These are phyloP conservation scores for Ptiloglossa arizonensis DNA, from an alignment of 1,140 invertebrate species.

Conservation along the genomic window DNA sequence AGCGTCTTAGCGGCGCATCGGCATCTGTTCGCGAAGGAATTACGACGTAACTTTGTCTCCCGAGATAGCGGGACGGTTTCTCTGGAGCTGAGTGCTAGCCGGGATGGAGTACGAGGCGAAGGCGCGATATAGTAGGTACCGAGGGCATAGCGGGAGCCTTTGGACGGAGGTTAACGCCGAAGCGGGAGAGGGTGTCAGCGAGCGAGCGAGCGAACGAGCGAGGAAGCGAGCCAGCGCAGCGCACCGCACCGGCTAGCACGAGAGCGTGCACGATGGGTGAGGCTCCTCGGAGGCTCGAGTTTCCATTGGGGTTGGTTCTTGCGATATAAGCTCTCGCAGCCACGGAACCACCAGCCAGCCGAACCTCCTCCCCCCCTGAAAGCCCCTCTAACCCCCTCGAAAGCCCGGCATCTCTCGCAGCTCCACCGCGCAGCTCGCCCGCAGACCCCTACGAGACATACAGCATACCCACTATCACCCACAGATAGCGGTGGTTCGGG, in stretches of 20 bases:
- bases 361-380: slow-evolving; percentile 37
- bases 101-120: slow-evolving; percentile 49
- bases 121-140: slow-evolving; percentile 58
- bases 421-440: slow-evolving; percentile 55
- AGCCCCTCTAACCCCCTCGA: slow-evolving; percentile 49
- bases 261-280: slow-evolving; percentile 81
- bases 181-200: slow-evolving; percentile 39
- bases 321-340: slow-evolving; percentile 77
- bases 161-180: slow-evolving; percentile 48
- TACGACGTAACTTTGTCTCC: slow-evolving; percentile 81
- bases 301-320: slow-evolving; percentile 81
- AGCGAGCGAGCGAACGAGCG: slow-evolving; percentile 59
- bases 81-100: slow-evolving; percentile 71
- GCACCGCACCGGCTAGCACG: slow-evolving; percentile 67
- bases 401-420: slow-evolving; percentile 50
- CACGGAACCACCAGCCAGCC: slow-evolving; percentile 64
- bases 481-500: slow-evolving; percentile 80
- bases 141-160: slow-evolving; percentile 3
- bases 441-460: slow-evolving; percentile 76
- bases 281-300: slow-evolving; percentile 76
- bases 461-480: slow-evolving; percentile 80
- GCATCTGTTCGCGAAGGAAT: slow-evolving; percentile 82
- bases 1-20: slow-evolving; percentile 77
- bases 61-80: slow-evolving; percentile 78
- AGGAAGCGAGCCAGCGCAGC: too few relatives aligned